Conservation (phyloP, 2,888 invertebrate species). For the Prosopocoilus inquinatus region DNA sequence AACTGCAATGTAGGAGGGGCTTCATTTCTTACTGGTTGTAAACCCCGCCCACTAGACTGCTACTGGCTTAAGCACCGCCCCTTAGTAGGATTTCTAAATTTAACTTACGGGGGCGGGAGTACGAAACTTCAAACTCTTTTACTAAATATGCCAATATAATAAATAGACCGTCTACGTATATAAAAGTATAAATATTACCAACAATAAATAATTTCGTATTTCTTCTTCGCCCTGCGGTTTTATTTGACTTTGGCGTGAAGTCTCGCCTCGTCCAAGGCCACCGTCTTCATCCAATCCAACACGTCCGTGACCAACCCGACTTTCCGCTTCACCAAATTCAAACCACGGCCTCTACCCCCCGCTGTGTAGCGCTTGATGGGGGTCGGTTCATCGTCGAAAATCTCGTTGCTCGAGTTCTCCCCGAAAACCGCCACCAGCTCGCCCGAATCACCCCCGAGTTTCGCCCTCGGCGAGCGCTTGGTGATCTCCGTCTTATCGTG, state of each 20-base stretch:
- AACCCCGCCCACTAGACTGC: too few relatives aligned
- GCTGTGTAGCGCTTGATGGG: not conserved
- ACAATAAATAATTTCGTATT: too few relatives aligned
- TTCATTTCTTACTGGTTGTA: too few relatives aligned
- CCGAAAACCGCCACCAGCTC: not conserved
- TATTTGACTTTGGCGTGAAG: not conserved
- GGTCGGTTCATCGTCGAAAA: not conserved
- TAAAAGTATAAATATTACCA: too few relatives aligned
- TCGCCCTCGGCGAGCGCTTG: conserved; percentile 3
- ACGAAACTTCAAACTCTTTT: too few relatives aligned
- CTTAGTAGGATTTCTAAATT: too few relatives aligned
- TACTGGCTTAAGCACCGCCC: too few relatives aligned
- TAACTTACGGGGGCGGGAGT: too few relatives aligned
- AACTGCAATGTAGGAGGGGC: too few relatives aligned
- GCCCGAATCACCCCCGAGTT: not conserved
- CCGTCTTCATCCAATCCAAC: conserved; percentile 27
- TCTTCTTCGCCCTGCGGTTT: too few relatives aligned
- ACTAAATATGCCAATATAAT: too few relatives aligned
- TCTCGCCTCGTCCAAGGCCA: conserved; percentile 18
- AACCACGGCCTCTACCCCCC: not conserved
- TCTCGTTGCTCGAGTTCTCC: not conserved
- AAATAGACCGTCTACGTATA: too few relatives aligned
- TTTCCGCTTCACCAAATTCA: not conserved
- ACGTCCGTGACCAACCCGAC: conserved; percentile 23
- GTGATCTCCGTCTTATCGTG: not conserved